A percentile compares a stretch with the other conserved stretches of the same genome.
These are phyloP conservation scores for Sturnus vulgaris DNA, from an alignment of 2,113 vertebrate species.

Conservation along the genomic window DNA sequence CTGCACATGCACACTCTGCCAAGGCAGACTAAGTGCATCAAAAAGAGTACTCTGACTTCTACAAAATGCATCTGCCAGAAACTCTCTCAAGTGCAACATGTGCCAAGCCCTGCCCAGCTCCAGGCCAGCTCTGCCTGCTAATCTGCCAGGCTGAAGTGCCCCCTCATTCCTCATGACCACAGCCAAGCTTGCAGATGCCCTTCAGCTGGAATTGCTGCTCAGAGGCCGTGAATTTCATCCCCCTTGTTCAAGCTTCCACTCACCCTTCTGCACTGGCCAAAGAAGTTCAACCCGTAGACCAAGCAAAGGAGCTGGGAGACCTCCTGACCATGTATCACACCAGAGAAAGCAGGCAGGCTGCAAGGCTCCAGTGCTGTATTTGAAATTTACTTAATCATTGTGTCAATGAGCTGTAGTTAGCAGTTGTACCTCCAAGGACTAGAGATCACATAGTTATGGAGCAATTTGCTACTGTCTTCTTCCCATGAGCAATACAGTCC, in stretches of 20 bases:
- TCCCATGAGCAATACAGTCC: background rate
- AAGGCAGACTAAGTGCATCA: slow-evolving; percentile 17
- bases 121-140: background rate
- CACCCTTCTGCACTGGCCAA: background rate
- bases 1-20: background rate
- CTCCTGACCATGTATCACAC: background rate
- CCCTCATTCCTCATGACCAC: slow-evolving; percentile 21
- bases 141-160: slow-evolving; percentile 32
- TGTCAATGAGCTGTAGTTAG: background rate
- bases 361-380: background rate
- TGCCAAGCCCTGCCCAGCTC: slow-evolving; percentile 43
- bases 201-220: background rate
- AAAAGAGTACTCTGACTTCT: slow-evolving; percentile 28
- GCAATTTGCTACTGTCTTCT: background rate
- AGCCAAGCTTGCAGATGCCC: background rate
- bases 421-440: background rate
- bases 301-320: background rate
- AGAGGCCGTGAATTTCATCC: background rate
- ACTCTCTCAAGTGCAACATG: background rate
- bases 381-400: background rate
- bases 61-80: slow-evolving; percentile 35
- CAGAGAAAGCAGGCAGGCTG: background rate
- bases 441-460: background rate
- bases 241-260: background rate
- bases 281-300: background rate